These are phyloP conservation scores for Eufriesea mexicana DNA, from an alignment of 1,140 invertebrate species.

Conservation along the genomic window DNA sequence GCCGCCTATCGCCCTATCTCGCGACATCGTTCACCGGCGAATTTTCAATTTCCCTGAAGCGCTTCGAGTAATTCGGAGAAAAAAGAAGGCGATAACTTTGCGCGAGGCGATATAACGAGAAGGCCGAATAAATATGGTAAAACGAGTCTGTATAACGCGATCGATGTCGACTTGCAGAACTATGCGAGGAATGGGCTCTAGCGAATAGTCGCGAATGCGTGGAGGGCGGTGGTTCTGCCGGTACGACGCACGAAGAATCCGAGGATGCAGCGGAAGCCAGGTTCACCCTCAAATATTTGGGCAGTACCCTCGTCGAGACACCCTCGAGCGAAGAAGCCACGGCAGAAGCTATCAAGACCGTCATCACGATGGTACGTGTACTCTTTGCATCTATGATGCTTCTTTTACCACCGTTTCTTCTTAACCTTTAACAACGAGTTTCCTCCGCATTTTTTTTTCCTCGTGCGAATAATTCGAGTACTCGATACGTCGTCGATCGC, in stretches of 20 bases:
- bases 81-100: too few relatives aligned
- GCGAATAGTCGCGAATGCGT: slow-evolving; percentile 84
- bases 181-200: slow-evolving; percentile 90
- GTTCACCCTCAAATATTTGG: slow-evolving; percentile 89
- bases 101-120: too few relatives aligned
- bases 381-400: neutral
- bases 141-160: slow-evolving; percentile 31
- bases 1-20: too few relatives aligned
- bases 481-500: too few relatives aligned
- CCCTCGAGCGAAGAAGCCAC: slow-evolving; percentile 85
- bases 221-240: slow-evolving; percentile 82
- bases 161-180: slow-evolving; percentile 83
- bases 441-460: too few relatives aligned
- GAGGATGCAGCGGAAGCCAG: slow-evolving; percentile 83
- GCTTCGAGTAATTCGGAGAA: too few relatives aligned
- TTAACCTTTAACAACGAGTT: too few relatives aligned
- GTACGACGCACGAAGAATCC: slow-evolving; percentile 82
- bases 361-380: slow-evolving; percentile 84
- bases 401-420: neutral
- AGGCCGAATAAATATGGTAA: neutral
- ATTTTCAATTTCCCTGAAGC: neutral
- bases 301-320: slow-evolving; percentile 87
- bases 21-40: neutral
- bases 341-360: slow-evolving; percentile 87
- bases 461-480: too few relatives aligned